Percentiles rank a stretch among this genome's conserved stretches.
Evolutionary conservation across 1,140 invertebrate species (phyloP).

Genomic region (Drosophila malerkotliana): DNA sequence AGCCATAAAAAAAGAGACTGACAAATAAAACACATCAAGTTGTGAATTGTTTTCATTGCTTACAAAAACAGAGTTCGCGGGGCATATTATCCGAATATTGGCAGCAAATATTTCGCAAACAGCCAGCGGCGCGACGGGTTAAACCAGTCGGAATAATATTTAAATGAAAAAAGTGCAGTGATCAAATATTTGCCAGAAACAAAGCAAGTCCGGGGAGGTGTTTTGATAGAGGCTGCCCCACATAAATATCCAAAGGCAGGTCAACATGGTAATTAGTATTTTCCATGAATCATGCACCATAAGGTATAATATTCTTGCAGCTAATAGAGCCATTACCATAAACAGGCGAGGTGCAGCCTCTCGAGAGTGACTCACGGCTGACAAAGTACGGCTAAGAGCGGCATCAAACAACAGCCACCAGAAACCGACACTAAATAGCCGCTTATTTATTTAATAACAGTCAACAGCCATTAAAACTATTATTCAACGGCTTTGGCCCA

Average conservation of each 20-base stretch:
- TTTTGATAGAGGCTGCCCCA: conserved; percentile 10
- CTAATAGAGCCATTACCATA: neutral
- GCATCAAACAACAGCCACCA: conserved; percentile 30
- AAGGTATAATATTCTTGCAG: neutral
- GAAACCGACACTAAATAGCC: conserved; percentile 52
- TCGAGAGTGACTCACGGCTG: conserved; percentile 16
- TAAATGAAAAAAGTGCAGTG: conserved; percentile 14
- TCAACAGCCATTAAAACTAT: conserved; percentile 72
- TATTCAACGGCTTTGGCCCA: conserved; percentile 53
- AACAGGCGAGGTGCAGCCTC: no score
- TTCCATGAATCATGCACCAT: no score
- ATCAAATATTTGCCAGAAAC: conserved; percentile 22
- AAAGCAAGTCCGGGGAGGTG: conserved; percentile 23
- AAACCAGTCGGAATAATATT: conserved; percentile 28
- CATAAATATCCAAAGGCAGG: neutral
- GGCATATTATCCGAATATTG: neutral
- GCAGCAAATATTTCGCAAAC: conserved; percentile 17
- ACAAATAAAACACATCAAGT: conserved; percentile 48
- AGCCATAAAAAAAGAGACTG: conserved; percentile 55
- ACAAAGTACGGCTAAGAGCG: conserved; percentile 29
- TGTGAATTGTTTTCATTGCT: conserved; percentile 43
- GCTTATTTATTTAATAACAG: conserved; percentile 76
- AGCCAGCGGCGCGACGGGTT: conserved; percentile 27
- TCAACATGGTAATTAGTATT: neutral
- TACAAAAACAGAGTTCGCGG: conserved; percentile 13